Evolutionary conservation across 2,113 vertebrate genomes (phyloP).

Genomic region (Sphyrna mokarran): DNA sequence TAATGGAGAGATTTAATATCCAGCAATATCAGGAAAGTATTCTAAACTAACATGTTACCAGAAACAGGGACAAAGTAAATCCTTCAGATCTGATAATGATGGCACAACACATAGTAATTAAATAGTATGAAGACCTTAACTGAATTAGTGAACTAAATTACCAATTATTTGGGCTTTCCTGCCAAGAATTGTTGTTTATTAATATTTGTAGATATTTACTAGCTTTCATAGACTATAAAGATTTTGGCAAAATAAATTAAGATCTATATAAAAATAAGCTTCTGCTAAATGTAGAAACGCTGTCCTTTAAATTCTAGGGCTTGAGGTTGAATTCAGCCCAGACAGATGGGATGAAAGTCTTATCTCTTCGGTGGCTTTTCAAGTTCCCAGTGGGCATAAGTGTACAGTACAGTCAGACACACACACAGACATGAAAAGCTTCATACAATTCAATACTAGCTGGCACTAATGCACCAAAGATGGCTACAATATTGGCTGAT

Average conservation of each 20-base stretch:
- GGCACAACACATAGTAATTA: neutral
- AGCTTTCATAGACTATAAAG: neutral
- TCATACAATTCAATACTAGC: neutral
- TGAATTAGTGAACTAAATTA: neutral
- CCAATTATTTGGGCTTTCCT: neutral
- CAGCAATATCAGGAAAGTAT: neutral
- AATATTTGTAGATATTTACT: neutral
- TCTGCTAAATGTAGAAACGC: neutral
- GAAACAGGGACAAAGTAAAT: neutral
- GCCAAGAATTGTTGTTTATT: neutral
- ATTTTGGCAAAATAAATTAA: neutral
- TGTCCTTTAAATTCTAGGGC: neutral
- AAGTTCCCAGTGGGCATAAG: neutral
- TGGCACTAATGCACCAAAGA: neutral
- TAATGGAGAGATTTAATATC: neutral
- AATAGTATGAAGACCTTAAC: neutral
- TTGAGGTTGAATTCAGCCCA: neutral
- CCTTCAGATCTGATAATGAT: neutral
- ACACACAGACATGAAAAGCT: neutral
- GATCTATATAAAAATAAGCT: neutral
- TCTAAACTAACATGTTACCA: neutral
- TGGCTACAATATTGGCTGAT: neutral
- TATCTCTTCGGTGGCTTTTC: neutral
- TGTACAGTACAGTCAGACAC: neutral
- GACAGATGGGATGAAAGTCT: neutral